A percentile compares a stretch with the other conserved stretches of the same genome.
These are phyloP conservation scores for Stictocephala bisonia DNA, from an alignment of 2,888 invertebrate genomes.

Conservation along the genomic window DNA sequence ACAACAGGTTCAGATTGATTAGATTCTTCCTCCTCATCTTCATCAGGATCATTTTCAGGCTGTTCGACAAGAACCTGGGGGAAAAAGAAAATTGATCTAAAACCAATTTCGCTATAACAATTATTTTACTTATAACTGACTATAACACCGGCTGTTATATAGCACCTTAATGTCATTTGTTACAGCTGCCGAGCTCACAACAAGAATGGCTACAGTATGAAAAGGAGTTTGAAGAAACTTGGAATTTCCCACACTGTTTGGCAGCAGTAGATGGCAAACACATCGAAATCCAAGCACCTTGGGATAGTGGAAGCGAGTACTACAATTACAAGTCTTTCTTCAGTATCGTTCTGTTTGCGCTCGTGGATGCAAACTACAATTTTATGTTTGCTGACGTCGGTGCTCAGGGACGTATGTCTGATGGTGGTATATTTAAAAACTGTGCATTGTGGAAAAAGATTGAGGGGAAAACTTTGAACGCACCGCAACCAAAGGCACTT, in stretches of 20 bases:
- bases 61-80: slow-evolving; percentile 27
- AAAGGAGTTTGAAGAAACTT: slow-evolving; percentile 26
- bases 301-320: slow-evolving; percentile 23
- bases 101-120: slow-evolving; percentile 13
- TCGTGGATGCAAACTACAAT: slow-evolving; percentile 55
- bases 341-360: slow-evolving; percentile 53
- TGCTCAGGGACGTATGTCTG: slow-evolving; percentile 51
- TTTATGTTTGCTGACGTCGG: slow-evolving; percentile 57
- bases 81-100: slow-evolving; percentile 5
- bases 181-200: slow-evolving; percentile 5
- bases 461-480: slow-evolving; percentile 12
- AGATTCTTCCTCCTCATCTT: slow-evolving; percentile 10
- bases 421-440: slow-evolving; percentile 54
- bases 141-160: slow-evolving; percentile 1
- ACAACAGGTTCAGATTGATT: slow-evolving; percentile 13
- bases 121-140: slow-evolving; percentile 13
- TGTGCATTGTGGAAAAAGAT: slow-evolving; percentile 19
- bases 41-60: slow-evolving; percentile 15
- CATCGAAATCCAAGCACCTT: slow-evolving; percentile 22
- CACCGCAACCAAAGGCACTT: slow-evolving; percentile 15
- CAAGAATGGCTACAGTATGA: slow-evolving; percentile 10
- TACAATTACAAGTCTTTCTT: slow-evolving; percentile 45
- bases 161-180: slow-evolving; percentile 9
- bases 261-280: slow-evolving; percentile 27
- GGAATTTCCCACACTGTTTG: slow-evolving; percentile 22